Base-by-base conservation (phyloP, 1,140 invertebrate genomes). In the Euura lappo region DNA sequence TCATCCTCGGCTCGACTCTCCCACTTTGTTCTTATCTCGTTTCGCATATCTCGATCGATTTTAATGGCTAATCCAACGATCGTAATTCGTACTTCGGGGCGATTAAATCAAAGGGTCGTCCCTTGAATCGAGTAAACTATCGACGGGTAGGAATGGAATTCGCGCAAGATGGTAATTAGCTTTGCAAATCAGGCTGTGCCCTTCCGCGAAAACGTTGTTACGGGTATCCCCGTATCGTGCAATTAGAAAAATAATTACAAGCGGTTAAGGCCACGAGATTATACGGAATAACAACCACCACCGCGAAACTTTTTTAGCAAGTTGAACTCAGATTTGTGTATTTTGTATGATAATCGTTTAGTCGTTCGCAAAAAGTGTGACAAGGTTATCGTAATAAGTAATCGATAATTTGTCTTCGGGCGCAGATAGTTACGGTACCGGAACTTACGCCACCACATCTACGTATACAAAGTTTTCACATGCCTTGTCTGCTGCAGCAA, bases 211-310 rank as follows among this genome's bases (percentile, higher is more conserved):
- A 11, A 60, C 51, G 51, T 60, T n/a, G 51, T 8, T 60, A n/a
- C 51, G 13, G 51, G 51, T 28, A 28, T 28, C 10, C 13, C 51
- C 51, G 51, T 6, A 60, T 60, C 51, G 51, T 60, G 13, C 51
- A 60, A 60, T 60, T 60, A 60, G 51, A 60, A n/a, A 60, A 60
- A 60, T 60, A 60, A 60, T 60, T 60, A 60, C 51, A 60, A 60
- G 51, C 51, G 10, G 51, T 60, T 60, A 8, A 60, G 51, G 51
- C 13, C 51, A 60, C 51, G 13, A 60, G 51, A 60, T n/a, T 60
- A 28, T 28, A 28, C 28, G 0, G 28, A 28, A 28, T 28, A 28
- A 28, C 28, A 28, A 28, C 28, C 28, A 28, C 28, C 28, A 28
- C 28, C 28, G 28, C 28, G 28, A 28, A 28, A 28, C 28, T 28